A percentile compares a stretch with the other conserved stretches of the same genome.
Evolutionary conservation across 2,888 invertebrate genomes (phyloP).

Genomic region (Callosobruchus maculatus): DNA sequence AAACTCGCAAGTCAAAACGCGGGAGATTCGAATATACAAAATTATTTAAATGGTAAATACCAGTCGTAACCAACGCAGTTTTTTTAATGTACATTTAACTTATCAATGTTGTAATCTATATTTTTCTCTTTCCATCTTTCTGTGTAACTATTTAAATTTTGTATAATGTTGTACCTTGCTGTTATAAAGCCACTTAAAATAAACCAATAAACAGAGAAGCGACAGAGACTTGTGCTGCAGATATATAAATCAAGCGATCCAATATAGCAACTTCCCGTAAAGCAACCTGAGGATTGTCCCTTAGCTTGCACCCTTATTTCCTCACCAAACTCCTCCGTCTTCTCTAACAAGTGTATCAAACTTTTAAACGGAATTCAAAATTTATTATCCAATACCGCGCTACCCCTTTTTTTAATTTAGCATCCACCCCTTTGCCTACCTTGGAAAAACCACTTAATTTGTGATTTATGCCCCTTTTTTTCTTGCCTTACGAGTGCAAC

Average conservation of each 20-base stretch:
- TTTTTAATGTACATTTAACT: no score
- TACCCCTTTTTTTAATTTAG: conserved; percentile 36
- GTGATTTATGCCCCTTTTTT: conserved; percentile 43
- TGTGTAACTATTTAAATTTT: no score
- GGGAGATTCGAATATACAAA: no score
- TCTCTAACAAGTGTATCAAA: conserved; percentile 38
- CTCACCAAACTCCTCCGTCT: conserved; percentile 9
- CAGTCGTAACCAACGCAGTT: no score
- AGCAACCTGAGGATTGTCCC: not conserved
- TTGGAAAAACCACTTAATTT: conserved; percentile 41
- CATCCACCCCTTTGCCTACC: conserved; percentile 30
- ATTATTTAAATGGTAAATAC: no score
- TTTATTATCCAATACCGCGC: conserved; percentile 36
- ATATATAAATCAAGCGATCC: not conserved
- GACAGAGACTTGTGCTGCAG: no score
- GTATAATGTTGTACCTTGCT: no score
- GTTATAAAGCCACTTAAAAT: no score
- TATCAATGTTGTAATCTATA: no score
- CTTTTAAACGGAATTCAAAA: conserved; percentile 39
- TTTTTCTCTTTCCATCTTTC: no score
- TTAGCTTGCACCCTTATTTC: not conserved
- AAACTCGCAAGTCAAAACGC: no score
- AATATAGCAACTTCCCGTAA: not conserved
- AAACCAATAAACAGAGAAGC: no score
- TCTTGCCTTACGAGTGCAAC: conserved; percentile 32